Evolutionary conservation across 2,113 vertebrate species (phyloP).

Genomic region (Bucco capensis): DNA sequence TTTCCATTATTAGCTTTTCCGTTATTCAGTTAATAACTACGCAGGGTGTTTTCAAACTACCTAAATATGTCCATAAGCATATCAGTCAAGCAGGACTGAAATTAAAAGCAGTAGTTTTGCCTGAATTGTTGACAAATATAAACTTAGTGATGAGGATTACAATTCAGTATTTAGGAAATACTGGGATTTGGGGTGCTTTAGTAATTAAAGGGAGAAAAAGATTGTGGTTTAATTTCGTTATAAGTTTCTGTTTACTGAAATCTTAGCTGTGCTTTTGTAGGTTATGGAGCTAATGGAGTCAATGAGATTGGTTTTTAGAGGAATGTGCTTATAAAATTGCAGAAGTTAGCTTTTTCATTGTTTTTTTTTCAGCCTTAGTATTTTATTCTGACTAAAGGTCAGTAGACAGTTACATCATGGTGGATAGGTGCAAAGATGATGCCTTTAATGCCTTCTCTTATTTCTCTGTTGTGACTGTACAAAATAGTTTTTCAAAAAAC

Average conservation of each 20-base stretch:
- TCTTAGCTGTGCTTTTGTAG: not conserved
- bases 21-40: not conserved
- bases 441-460: not conserved
- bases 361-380: not conserved
- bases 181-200: not conserved
- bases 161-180: not conserved
- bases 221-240: not conserved
- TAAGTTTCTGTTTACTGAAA: not conserved
- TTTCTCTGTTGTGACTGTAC: no score
- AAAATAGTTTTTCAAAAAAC: no score
- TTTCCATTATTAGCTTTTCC: not conserved
- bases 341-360: not conserved
- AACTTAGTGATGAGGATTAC: not conserved
- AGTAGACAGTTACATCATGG: not conserved
- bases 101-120: not conserved
- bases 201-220: not conserved
- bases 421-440: not conserved
- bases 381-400: not conserved
- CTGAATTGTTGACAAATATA: not conserved
- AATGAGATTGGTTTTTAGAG: not conserved
- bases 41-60: not conserved
- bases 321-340: not conserved
- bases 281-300: not conserved
- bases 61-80: not conserved
- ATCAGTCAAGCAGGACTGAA: not conserved